These are phyloP conservation scores for Chlorodrepanis virens DNA, from an alignment of 2,113 vertebrate species.

Conservation along the genomic window DNA sequence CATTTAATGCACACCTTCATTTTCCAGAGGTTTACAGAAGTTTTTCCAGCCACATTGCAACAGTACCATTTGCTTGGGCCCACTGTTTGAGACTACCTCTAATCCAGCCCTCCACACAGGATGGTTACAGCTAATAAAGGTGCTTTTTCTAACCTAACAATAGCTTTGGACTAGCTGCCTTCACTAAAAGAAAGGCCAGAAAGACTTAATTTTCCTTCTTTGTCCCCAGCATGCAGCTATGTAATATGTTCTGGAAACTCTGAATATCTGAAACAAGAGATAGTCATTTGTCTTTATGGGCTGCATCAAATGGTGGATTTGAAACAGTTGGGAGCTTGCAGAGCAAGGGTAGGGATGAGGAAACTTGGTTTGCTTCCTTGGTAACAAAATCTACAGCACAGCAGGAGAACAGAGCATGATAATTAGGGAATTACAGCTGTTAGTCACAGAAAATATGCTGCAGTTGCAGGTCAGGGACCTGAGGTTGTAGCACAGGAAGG, in stretches of 20 bases:
- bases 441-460: conserved; percentile 76
- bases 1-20: neutral
- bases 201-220: neutral
- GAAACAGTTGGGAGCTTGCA: conserved; percentile 36
- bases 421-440: conserved; percentile 77
- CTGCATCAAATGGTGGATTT: conserved; percentile 60
- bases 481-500: conserved; percentile 75
- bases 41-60: neutral
- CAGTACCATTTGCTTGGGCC: neutral
- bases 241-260: neutral
- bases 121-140: neutral
- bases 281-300: conserved; percentile 33
- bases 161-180: neutral
- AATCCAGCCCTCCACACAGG: neutral
- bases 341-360: neutral
- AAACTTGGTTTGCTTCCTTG: conserved; percentile 61
- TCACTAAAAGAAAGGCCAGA: neutral
- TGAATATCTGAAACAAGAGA: conserved; percentile 29
- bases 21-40: neutral
- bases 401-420: conserved; percentile 76
- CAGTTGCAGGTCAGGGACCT: conserved; percentile 75
- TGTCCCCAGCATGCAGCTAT: neutral
- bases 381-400: conserved; percentile 75
- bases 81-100: neutral
- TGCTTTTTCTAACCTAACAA: neutral